phyloP scores from a whole-genome alignment of 1,140 invertebrate species.

The Zaprionus inermis region DNA sequence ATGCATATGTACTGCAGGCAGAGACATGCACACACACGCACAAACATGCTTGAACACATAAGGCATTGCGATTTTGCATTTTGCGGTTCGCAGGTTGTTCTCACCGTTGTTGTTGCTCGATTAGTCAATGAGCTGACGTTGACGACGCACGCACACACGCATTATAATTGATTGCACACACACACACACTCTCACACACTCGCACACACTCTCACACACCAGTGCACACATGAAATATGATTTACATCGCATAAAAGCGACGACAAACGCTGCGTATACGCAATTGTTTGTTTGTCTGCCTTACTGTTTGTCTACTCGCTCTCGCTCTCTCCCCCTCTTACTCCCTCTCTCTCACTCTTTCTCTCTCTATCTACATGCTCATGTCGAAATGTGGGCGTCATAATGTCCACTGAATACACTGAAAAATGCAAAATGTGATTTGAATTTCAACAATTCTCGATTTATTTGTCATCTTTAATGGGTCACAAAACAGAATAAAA shows the following conservation, averaged over 20 bases:
- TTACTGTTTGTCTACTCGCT: not conserved
- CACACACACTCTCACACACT: not conserved
- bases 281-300: slow-evolving; percentile 48
- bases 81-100: slow-evolving; percentile 24
- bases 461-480: slow-evolving; percentile 22
- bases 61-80: slow-evolving; percentile 48
- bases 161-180: slow-evolving; percentile 52
- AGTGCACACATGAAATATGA: slow-evolving; percentile 31
- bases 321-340: not conserved
- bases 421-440: slow-evolving; percentile 42
- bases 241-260: slow-evolving; percentile 26
- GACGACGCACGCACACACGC: slow-evolving; percentile 19
- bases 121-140: slow-evolving; percentile 63
- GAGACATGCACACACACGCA: not conserved
- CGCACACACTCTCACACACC: slow-evolving; percentile 13
- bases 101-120: slow-evolving; percentile 28
- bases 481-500: slow-evolving; percentile 28
- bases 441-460: slow-evolving; percentile 42
- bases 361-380: not conserved
- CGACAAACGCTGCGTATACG: slow-evolving; percentile 59
- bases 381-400: slow-evolving; percentile 47
- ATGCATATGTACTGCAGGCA: not conserved
- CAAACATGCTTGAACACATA: slow-evolving; percentile 14
- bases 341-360: not conserved
- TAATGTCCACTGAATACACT: slow-evolving; percentile 17